phyloP scores from a whole-genome alignment of 1,140 invertebrate species.

The Daktulosphaira vitifoliae region DNA sequence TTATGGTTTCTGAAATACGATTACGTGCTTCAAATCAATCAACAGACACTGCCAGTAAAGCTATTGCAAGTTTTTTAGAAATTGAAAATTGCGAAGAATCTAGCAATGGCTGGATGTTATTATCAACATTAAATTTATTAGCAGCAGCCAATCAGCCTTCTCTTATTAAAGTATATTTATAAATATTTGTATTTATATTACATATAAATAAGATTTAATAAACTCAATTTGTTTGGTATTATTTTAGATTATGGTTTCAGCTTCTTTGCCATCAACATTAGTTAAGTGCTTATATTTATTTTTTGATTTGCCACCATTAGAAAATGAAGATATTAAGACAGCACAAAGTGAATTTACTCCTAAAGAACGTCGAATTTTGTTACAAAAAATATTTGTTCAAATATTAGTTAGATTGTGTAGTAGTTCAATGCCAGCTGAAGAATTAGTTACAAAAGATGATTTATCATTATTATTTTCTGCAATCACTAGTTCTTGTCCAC shows the following conservation, averaged over 20 bases:
- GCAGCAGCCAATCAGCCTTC: conserved; percentile 67
- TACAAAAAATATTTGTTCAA: conserved; percentile 96
- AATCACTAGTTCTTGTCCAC: conserved; percentile 87
- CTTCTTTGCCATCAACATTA: conserved; percentile 90
- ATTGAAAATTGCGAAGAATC: conserved; percentile 85
- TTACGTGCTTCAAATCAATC: conserved; percentile 89
- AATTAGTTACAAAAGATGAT: conserved; percentile 93
- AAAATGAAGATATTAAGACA: conserved; percentile 58
- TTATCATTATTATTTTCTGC: conserved; percentile 90
- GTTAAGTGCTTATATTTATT: conserved; percentile 98
- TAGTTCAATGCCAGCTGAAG: conserved; percentile 85
- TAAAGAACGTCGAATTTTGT: conserved; percentile 75
- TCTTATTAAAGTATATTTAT: conserved; percentile 52
- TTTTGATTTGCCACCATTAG: conserved; percentile 90
- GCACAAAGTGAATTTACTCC: conserved; percentile 75
- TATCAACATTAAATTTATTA: conserved; percentile 82
- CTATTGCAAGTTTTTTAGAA: conserved; percentile 91
- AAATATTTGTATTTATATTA: neutral
- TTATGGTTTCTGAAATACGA: conserved; percentile 92
- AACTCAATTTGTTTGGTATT: neutral
- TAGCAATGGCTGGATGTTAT: conserved; percentile 92
- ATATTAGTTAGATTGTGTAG: conserved; percentile 86
- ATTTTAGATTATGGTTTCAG: conserved; percentile 83
- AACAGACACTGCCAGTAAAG: conserved; percentile 88
- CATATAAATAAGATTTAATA: neutral